phyloP scores from a whole-genome alignment of 2,797 vertebrate genomes.

The Sebastiscus albofasciatus region DNA sequence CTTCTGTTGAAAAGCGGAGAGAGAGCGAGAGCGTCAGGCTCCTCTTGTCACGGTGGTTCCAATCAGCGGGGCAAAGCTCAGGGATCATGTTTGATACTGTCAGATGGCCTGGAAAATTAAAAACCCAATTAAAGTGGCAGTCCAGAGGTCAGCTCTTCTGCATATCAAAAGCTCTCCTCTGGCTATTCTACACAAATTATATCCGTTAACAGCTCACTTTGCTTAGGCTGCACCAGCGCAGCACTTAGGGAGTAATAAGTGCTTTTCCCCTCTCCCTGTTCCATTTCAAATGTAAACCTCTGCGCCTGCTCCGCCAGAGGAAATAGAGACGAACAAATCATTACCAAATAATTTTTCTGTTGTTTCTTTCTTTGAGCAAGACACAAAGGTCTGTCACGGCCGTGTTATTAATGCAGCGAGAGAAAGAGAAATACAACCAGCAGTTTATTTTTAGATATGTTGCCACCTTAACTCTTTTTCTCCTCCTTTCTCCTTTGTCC shows the following conservation, averaged over 20 bases:
- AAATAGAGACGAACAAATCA: conserved; percentile 84
- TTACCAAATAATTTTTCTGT: conserved; percentile 90
- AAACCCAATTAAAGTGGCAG: conserved; percentile 99
- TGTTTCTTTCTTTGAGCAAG: conserved; percentile 80
- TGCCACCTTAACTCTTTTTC: conserved; percentile 85
- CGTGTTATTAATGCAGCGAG: conserved; percentile 84
- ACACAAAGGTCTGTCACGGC: conserved; percentile 89
- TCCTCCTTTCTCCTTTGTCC: conserved; percentile 80
- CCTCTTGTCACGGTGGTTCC: conserved; percentile 91
- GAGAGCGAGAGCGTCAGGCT: conserved; percentile 53
- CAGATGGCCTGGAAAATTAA: conserved; percentile 99
- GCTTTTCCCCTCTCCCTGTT: conserved; percentile 85
- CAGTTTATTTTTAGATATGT: conserved; percentile 91
- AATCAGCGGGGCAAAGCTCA: conserved; percentile 94
- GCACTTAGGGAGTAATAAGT: conserved; percentile 98
- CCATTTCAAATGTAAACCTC: conserved; percentile 95
- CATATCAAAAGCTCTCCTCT: conserved; percentile 99
- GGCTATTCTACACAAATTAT: conserved; percentile 99
- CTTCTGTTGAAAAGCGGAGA: conserved; percentile 58
- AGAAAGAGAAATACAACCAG: conserved; percentile 72
- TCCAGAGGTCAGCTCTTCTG: conserved; percentile 98
- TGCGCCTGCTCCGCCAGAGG: conserved; percentile 78
- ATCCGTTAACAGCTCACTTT: conserved; percentile 99
- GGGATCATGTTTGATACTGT: conserved; percentile 99
- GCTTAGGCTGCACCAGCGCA: conserved; percentile 94